Conservation (phyloP, 1,140 invertebrate species). For the Carcinoscorpius rotundicauda region DNA sequence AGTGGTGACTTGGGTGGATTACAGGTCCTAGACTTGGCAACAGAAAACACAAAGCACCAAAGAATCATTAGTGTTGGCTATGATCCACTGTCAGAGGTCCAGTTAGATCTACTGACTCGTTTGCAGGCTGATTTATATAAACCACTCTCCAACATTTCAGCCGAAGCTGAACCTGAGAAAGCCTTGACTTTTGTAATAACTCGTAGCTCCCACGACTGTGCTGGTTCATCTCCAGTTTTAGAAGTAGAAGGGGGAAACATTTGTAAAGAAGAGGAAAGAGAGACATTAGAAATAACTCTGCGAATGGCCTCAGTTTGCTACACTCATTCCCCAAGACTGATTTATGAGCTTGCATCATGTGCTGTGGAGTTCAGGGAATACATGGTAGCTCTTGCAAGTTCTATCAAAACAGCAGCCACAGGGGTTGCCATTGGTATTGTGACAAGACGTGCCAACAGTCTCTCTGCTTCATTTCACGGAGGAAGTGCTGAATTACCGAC, state of each 20-base stretch:
- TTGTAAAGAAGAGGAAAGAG: slow-evolving; percentile 9
- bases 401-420: slow-evolving; percentile 75
- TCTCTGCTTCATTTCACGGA: slow-evolving; percentile 4
- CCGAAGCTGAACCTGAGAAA: slow-evolving; percentile 17
- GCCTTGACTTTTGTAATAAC: slow-evolving; percentile 49
- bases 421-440: slow-evolving; percentile 88
- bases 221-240: too few relatives aligned
- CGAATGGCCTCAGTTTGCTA: slow-evolving; percentile 87
- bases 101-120: slow-evolving; percentile 20
- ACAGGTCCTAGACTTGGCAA: slow-evolving; percentile 73
- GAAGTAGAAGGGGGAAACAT: slow-evolving; percentile 1
- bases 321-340: slow-evolving; percentile 72
- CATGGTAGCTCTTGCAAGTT: slow-evolving; percentile 54
- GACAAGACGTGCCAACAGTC: slow-evolving; percentile 11
- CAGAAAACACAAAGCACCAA: slow-evolving; percentile 67
- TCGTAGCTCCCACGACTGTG: too few relatives aligned
- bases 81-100: slow-evolving; percentile 42
- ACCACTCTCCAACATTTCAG: slow-evolving; percentile 9
- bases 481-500: neutral
- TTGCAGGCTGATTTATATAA: slow-evolving; percentile 35
- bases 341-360: slow-evolving; percentile 70
- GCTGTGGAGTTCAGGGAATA: slow-evolving; percentile 57
- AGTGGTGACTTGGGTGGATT: slow-evolving; percentile 79
- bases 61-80: slow-evolving; percentile 71
- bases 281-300: slow-evolving; percentile 45